Evolutionary conservation across 2,113 vertebrate species (phyloP).

Genomic region (Cyphomyrus discorhynchus): DNA sequence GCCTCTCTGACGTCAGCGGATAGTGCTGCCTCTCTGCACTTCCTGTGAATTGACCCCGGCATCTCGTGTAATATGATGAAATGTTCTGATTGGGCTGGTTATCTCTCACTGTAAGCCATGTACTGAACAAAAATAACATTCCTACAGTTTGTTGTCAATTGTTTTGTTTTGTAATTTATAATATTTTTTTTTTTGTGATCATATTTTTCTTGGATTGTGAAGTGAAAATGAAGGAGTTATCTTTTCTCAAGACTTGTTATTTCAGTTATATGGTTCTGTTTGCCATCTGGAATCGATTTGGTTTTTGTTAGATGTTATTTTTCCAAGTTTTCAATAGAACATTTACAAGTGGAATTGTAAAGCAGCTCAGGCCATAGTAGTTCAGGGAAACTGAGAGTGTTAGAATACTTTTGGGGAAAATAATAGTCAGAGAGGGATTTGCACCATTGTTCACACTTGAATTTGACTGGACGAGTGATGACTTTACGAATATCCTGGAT

Average conservation of each 20-base stretch:
- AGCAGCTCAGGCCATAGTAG: background rate
- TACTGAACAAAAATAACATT: background rate
- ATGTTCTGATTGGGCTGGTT: background rate
- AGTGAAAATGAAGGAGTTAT: background rate
- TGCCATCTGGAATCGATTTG: slow-evolving; percentile 23
- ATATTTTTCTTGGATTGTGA: background rate
- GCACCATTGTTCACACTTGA: background rate
- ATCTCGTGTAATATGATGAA: background rate
- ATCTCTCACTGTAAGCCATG: background rate
- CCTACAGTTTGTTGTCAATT: background rate
- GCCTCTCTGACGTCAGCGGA: background rate
- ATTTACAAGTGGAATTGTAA: background rate
- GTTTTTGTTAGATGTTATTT: slow-evolving; percentile 23
- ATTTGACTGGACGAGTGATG: background rate
- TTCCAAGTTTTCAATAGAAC: slow-evolving; percentile 5
- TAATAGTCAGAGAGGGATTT: background rate
- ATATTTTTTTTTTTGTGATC: background rate
- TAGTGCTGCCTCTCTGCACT: background rate
- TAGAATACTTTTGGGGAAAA: background rate
- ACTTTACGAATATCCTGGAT: background rate
- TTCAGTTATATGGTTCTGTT: slow-evolving; percentile 15
- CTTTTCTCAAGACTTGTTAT: slow-evolving; percentile 1
- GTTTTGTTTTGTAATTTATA: background rate
- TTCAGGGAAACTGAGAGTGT: slow-evolving; percentile 4
- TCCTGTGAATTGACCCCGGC: background rate